Evolutionary conservation across 2,888 invertebrate genomes (phyloP), one percentile per base, ranked within the genome.

Genomic region (Baccha elongata): DNA sequence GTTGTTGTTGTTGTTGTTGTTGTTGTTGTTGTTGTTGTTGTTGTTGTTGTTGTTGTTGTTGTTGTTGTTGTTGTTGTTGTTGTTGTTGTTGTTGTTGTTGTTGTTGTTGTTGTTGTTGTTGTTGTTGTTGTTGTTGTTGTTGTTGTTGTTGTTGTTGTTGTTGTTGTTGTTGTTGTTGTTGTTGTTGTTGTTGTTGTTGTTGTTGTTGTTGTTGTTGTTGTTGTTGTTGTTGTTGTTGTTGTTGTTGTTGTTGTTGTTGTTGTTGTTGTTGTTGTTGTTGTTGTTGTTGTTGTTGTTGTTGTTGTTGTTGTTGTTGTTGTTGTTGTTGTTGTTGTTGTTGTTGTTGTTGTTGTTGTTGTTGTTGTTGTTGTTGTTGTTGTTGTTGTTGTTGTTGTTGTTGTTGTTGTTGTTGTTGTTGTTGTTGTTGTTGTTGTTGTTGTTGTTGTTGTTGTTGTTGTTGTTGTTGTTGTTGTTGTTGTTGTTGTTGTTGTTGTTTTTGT

Each of bases 1-100:
- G 35, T 35, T 35, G 35, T 35, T 35, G 35, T 35, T 35, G 35
- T 35, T 35, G 35, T 35, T 35, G 35, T 35, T 35, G 35, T 35
- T 35, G 35, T 35, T 35, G 35, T 35, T 35, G 35, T 35, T 35
- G 35, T 35, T 35, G 35, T 35, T 35, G 35, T 35, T 35, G 35
- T 35, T 35, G 35, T 35, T 35, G 35, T 35, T 35, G 35, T 35
- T 35, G 35, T 35, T 35, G 35, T 35, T 35, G 35, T 35, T 35
- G 35, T 35, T 35, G 35, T 35, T 35, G 35, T 35, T 35, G 35
- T 35, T 35, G 35, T 35, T 35, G 35, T 35, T 35, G 35, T 35
- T 35, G 35, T 35, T 35, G 35, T 35, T 35, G 35, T 35, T 35
- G 35, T 35, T 35, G 35, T 35, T 35, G 35, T 35, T 35, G 35